Evolutionary conservation across 1,140 invertebrate genomes (phyloP).

Genomic region (Pteromalus puparum): DNA sequence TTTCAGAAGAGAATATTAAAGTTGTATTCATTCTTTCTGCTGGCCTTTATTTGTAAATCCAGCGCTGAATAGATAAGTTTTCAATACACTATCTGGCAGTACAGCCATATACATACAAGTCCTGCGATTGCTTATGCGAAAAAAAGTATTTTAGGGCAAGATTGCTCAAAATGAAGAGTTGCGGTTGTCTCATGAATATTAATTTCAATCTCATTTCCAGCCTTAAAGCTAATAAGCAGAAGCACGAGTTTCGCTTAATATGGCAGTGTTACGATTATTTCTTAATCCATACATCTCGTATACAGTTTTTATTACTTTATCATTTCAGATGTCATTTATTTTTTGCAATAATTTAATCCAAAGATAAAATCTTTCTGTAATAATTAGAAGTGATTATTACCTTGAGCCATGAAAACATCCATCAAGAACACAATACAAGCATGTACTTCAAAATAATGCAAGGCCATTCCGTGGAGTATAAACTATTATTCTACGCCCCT

Average conservation of each 20-base stretch:
- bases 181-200: not conserved
- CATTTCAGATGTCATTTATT: too few relatives aligned
- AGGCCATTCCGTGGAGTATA: too few relatives aligned
- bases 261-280: too few relatives aligned
- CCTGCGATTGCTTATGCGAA: not conserved
- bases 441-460: too few relatives aligned
- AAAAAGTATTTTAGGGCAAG: not conserved
- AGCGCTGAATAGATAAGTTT: not conserved
- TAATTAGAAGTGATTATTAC: not conserved
- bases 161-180: not conserved
- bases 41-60: not conserved
- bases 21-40: not conserved
- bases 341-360: not conserved
- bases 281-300: too few relatives aligned
- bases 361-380: too few relatives aligned
- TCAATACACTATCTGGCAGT: not conserved
- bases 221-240: too few relatives aligned
- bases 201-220: not conserved
- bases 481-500: not conserved
- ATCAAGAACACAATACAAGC: too few relatives aligned
- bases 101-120: not conserved
- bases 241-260: too few relatives aligned
- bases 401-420: not conserved
- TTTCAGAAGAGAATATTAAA: conserved; percentile 5
- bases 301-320: too few relatives aligned